phyloP scores from a whole-genome alignment of 1,140 invertebrate genomes.

The Diploscapter pachys region DNA sequence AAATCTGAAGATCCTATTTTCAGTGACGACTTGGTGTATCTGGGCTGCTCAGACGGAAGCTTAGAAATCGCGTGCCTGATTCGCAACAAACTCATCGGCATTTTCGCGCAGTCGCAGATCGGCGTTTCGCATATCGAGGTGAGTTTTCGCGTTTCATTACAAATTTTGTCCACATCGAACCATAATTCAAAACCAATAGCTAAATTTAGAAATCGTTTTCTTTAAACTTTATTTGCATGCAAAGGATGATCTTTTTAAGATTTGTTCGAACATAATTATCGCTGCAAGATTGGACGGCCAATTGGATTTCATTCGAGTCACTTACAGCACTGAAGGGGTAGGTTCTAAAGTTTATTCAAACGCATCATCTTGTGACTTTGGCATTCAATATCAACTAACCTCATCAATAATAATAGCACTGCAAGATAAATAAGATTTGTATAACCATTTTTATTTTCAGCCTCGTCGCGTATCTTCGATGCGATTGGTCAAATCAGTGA shows the following conservation, averaged over 20 bases:
- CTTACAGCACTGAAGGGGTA: slow-evolving; percentile 10
- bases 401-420: too few relatives aligned
- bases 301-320: slow-evolving; percentile 21
- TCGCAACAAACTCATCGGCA: slow-evolving; percentile 31
- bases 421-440: not conserved
- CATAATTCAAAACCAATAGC: not conserved
- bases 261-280: slow-evolving; percentile 5
- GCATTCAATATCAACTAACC: too few relatives aligned
- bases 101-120: slow-evolving; percentile 20
- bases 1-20: not conserved
- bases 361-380: not conserved
- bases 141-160: slow-evolving; percentile 22
- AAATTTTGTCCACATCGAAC: not conserved
- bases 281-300: slow-evolving; percentile 27
- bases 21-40: slow-evolving; percentile 17
- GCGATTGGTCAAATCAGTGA: slow-evolving; percentile 17
- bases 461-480: not conserved
- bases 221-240: too few relatives aligned
- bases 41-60: slow-evolving; percentile 36
- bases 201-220: not conserved
- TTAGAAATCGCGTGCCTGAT: slow-evolving; percentile 31
- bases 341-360: not conserved
- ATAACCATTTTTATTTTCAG: not conserved
- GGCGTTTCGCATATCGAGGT: slow-evolving; percentile 34
- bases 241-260: not conserved